phyloP scores from a whole-genome alignment of 2,888 invertebrate genomes.

The Tetrapedia diversipes region DNA sequence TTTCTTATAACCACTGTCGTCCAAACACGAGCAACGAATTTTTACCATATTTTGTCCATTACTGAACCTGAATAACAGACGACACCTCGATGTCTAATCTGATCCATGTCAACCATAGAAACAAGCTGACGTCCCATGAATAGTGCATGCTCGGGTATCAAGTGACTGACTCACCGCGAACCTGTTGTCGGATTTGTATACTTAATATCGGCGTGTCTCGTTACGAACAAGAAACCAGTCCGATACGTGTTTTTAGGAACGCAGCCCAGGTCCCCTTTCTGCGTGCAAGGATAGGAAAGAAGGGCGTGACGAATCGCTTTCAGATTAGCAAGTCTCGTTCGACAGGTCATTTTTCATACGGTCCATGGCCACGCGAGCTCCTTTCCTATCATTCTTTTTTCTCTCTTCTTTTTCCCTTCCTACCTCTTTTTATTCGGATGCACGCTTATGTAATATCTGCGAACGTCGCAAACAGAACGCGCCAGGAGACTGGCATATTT shows the following conservation, averaged over 20 bases:
- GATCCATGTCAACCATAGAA: no score
- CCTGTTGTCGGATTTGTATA: slow-evolving; percentile 18
- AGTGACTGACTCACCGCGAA: slow-evolving; percentile 25
- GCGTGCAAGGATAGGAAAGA: not conserved
- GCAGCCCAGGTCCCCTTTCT: slow-evolving; percentile 11
- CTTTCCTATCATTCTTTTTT: no score
- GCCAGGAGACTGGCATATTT: not conserved
- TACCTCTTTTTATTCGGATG: not conserved
- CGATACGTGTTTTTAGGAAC: slow-evolving; percentile 33
- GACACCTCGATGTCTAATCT: no score
- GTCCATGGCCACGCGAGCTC: slow-evolving; percentile 19
- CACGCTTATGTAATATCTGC: slow-evolving; percentile 16
- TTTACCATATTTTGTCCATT: no score
- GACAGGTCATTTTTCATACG: slow-evolving; percentile 42
- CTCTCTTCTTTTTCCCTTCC: not conserved
- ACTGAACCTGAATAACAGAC: no score
- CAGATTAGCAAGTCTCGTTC: slow-evolving; percentile 43
- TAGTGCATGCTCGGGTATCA: not conserved
- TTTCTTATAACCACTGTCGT: no score
- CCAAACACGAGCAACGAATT: no score
- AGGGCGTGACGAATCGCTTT: slow-evolving; percentile 34
- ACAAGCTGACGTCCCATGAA: no score
- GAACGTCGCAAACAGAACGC: slow-evolving; percentile 1
- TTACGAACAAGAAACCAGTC: slow-evolving; percentile 37
- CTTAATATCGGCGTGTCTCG: slow-evolving; percentile 27